These are phyloP conservation scores for Oryzias woworae DNA, from an alignment of 2,113 vertebrate genomes.

Conservation along the genomic window DNA sequence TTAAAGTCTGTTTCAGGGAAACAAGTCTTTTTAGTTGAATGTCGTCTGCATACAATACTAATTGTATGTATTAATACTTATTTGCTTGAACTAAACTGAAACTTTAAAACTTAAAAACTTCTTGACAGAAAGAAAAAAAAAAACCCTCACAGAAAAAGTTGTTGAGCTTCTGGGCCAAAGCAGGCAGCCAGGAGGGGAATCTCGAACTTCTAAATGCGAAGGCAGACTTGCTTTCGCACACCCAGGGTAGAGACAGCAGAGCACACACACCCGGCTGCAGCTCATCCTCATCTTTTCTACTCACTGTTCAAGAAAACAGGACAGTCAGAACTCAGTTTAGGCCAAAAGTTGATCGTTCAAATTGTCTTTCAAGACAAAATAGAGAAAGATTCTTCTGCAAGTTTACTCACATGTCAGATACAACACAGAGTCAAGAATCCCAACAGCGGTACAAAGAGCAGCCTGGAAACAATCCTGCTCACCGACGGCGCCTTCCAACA, in stretches of 20 bases:
- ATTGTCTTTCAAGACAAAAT: too few relatives aligned
- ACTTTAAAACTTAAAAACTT: too few relatives aligned
- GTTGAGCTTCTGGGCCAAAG: constrained; percentile 78
- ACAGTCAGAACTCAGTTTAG: background rate
- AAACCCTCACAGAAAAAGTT: constrained; percentile 83
- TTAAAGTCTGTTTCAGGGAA: too few relatives aligned
- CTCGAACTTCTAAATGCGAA: constrained; percentile 71
- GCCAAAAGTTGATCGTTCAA: background rate
- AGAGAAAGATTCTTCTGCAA: background rate
- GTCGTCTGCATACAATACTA: too few relatives aligned
- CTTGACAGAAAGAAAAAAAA: too few relatives aligned
- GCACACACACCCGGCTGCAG: constrained; percentile 81
- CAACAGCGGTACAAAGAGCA: constrained; percentile 62
- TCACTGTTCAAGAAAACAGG: constrained; percentile 65
- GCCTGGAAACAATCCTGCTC: constrained; percentile 42
- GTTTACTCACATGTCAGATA: constrained; percentile 83
- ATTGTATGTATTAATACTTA: too few relatives aligned
- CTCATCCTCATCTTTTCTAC: constrained; percentile 69
- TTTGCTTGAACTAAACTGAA: too few relatives aligned
- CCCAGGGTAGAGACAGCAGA: constrained; percentile 90
- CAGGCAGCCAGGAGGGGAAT: constrained; percentile 75
- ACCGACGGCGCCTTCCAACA: constrained; percentile 72
- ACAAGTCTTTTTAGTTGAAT: too few relatives aligned
- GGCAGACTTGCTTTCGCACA: constrained; percentile 78
- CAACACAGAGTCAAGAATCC: constrained; percentile 86